phyloP scores from a whole-genome alignment of 2,113 vertebrate genomes.

The Heloderma charlesbogerti region DNA sequence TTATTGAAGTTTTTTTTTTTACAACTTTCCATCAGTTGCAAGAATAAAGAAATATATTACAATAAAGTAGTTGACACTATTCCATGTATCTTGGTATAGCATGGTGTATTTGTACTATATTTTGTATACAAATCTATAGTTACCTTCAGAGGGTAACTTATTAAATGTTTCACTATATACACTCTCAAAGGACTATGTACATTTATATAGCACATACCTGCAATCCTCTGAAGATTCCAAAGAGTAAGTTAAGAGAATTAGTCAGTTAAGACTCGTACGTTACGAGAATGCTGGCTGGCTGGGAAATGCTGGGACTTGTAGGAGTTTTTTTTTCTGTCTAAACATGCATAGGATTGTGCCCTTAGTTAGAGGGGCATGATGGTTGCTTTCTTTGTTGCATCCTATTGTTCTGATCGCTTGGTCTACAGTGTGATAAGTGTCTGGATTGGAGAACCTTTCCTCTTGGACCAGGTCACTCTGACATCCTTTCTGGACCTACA shows the following conservation, averaged over 20 bases:
- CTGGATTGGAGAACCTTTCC: slow-evolving; percentile 47
- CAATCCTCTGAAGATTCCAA: background rate
- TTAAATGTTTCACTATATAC: background rate
- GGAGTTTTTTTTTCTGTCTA: too few relatives aligned
- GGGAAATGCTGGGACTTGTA: too few relatives aligned
- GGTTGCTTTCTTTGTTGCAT: background rate
- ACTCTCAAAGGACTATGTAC: background rate
- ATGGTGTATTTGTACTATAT: background rate
- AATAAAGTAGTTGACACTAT: background rate
- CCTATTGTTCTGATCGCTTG: background rate
- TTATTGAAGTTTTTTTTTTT: background rate
- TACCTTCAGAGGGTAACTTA: background rate
- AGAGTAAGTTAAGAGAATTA: background rate
- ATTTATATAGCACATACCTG: background rate
- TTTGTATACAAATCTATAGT: background rate
- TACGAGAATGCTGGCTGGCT: too few relatives aligned
- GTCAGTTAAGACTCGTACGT: background rate
- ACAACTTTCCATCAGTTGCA: background rate
- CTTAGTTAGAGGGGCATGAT: background rate
- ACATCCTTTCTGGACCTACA: background rate
- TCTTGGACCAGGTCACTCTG: background rate
- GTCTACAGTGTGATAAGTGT: background rate
- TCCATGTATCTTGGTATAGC: background rate
- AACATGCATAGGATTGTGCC: too few relatives aligned
- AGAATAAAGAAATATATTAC: background rate